Evolutionary conservation across 35 echinoderm and acorn worm genomes (phyloP).

Genomic region (Lytechinus variegatus): DNA sequence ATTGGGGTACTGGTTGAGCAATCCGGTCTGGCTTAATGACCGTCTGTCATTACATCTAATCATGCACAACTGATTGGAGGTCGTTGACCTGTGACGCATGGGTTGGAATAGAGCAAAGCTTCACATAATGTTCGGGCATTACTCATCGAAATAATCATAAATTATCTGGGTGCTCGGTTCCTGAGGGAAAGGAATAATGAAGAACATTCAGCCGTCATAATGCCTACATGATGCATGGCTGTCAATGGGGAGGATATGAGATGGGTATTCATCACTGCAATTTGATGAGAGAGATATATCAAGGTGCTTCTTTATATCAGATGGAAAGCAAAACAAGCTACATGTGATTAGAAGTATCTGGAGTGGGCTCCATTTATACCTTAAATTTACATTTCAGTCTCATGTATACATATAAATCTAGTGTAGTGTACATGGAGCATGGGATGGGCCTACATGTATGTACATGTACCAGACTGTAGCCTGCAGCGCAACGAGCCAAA

Average conservation of each 20-base stretch:
- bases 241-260: neutral
- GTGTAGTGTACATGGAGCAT: no score
- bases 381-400: neutral
- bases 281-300: neutral
- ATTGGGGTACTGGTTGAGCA: neutral
- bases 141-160: neutral
- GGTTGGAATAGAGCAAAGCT: neutral
- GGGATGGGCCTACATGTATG: no score
- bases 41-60: neutral
- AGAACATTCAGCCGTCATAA: neutral
- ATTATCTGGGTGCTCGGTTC: neutral
- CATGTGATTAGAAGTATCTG: neutral
- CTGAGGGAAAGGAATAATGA: neutral
- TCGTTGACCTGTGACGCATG: neutral
- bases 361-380: neutral
- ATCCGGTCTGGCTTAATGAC: neutral
- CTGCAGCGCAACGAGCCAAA: no score
- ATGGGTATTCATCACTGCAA: neutral
- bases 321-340: neutral
- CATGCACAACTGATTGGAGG: neutral
- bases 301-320: neutral
- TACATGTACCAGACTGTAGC: no score
- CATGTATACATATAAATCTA: neutral
- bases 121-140: neutral
- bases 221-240: neutral